Evolutionary conservation across 2,113 vertebrate species (phyloP).

Genomic region (Platanista minor): DNA sequence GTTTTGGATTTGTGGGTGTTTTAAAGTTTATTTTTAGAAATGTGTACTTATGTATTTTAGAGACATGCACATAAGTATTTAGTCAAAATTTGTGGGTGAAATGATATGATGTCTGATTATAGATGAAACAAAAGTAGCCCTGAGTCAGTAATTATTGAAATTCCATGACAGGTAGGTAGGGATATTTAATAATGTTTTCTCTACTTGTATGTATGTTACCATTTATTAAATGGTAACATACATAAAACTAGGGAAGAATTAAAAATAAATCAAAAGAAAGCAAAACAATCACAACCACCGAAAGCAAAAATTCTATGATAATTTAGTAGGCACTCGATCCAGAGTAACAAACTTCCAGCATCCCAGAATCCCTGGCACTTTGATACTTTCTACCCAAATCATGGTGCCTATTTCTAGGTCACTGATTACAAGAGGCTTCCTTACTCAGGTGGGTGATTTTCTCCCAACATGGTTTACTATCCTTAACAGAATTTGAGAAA

Average conservation of each 20-base stretch:
- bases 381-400: background rate
- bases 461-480: slow-evolving; percentile 12
- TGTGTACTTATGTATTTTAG: background rate
- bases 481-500: slow-evolving; percentile 63
- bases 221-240: no score
- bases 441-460: background rate
- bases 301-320: background rate
- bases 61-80: background rate
- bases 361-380: background rate
- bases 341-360: background rate
- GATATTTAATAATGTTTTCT: background rate
- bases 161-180: background rate
- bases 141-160: background rate
- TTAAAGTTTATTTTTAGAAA: background rate
- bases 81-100: background rate
- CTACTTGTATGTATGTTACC: background rate
- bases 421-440: background rate
- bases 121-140: background rate
- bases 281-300: background rate
- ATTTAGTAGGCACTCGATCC: background rate
- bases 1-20: background rate
- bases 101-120: background rate
- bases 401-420: background rate
- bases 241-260: background rate
- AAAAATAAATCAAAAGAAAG: background rate